Conservation (phyloP, 2,113 vertebrate species). For the Lampris incognitus region DNA sequence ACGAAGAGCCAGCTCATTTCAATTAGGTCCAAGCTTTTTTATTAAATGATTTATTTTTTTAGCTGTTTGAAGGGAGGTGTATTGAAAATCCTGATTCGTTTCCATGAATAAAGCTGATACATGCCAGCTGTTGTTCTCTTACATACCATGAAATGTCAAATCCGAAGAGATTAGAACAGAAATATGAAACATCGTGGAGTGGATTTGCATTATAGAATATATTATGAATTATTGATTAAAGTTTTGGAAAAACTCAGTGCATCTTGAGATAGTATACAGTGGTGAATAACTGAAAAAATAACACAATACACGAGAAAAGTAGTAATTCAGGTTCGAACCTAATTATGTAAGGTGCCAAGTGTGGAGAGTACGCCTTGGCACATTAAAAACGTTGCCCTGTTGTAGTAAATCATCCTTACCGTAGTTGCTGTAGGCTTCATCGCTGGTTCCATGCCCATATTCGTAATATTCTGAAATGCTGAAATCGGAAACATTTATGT, state of each 20-base stretch:
- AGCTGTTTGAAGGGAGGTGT: no score
- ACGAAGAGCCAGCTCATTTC: not conserved
- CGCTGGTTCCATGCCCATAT: constrained; percentile 90
- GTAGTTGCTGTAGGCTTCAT: constrained; percentile 94
- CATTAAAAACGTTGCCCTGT: constrained; percentile 2
- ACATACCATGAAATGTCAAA: not conserved
- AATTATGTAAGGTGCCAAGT: no score
- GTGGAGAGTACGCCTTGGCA: no score
- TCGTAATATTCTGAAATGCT: constrained; percentile 97
- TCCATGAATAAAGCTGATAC: constrained; percentile 6
- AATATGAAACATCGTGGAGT: not conserved
- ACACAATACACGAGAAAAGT: no score
- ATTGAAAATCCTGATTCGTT: not conserved
- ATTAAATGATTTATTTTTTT: not conserved
- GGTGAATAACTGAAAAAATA: not conserved
- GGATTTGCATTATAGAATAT: not conserved
- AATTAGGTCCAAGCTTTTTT: not conserved
- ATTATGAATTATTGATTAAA: no score
- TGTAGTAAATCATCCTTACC: constrained; percentile 84
- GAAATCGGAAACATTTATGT: constrained; percentile 69
- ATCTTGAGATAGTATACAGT: not conserved
- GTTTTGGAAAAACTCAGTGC: no score
- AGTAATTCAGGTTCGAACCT: no score
- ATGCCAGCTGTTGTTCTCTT: not conserved
- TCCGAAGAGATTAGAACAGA: no score